These are phyloP conservation scores for Semicossyphus pulcher DNA, from an alignment of 2,113 vertebrate species.

Conservation along the genomic window DNA sequence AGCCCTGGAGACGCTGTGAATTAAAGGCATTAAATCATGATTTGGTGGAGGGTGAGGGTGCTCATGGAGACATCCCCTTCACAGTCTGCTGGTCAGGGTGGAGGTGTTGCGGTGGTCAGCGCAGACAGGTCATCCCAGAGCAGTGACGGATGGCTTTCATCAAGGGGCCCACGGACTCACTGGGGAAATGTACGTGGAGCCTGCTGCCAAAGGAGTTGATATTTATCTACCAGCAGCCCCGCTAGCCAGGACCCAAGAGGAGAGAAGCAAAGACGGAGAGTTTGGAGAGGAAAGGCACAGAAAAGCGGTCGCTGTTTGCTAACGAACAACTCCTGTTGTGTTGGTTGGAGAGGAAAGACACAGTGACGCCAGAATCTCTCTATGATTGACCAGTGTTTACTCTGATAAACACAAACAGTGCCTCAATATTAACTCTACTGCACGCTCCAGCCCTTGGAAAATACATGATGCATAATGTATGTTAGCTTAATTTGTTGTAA, in stretches of 20 bases:
- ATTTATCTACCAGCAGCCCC: constrained; percentile 72
- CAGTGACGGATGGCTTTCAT: constrained; percentile 96
- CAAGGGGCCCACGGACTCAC: constrained; percentile 86
- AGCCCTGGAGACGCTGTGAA: constrained; percentile 88
- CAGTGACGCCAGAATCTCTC: too few relatives aligned
- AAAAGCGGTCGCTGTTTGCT: constrained; percentile 9
- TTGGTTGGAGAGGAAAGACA: too few relatives aligned
- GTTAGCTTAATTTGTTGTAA: too few relatives aligned
- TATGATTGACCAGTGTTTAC: too few relatives aligned
- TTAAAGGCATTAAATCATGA: constrained; percentile 98
- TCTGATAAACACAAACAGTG: too few relatives aligned
- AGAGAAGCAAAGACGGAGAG: constrained; percentile 30
- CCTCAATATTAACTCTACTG: too few relatives aligned
- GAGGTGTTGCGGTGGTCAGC: constrained; percentile 80
- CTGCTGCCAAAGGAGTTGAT: constrained; percentile 87
- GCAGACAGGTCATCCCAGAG: constrained; percentile 91
- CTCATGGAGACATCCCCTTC: constrained; percentile 95
- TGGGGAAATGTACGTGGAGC: constrained; percentile 88
- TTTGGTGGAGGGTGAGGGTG: constrained; percentile 81
- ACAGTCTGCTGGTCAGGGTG: constrained; percentile 87
- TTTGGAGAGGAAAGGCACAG: constrained; percentile 20
- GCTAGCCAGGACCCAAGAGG: constrained; percentile 28
- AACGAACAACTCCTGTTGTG: constrained; percentile 9
- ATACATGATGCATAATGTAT: too few relatives aligned
- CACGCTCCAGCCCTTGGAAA: too few relatives aligned